Conservation (phyloP, 2,797 vertebrate species). For the Etheostoma nigrum region DNA sequence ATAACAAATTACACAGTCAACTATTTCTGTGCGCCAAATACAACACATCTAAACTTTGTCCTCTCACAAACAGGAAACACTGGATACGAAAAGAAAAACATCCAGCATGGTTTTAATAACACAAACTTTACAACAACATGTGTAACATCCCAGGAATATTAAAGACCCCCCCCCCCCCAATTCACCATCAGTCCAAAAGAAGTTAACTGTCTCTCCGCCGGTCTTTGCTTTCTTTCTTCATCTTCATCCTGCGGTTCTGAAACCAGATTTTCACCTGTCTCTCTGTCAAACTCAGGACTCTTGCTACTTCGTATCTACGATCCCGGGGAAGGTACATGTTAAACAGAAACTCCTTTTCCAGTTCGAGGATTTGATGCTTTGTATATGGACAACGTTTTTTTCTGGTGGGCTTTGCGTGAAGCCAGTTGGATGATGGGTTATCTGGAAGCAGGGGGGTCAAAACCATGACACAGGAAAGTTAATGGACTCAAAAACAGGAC, state of each 20-base stretch:
- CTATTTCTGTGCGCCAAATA: conserved; percentile 56
- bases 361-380: conserved; percentile 96
- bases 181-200: conserved; percentile 46
- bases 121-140: conserved; percentile 84
- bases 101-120: conserved; percentile 70
- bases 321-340: conserved; percentile 99
- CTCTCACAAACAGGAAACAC: conserved; percentile 89
- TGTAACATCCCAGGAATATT: conserved; percentile 69
- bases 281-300: conserved; percentile 95
- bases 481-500: conserved; percentile 27
- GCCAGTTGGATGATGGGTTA: conserved; percentile 97
- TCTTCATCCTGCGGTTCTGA: conserved; percentile 99
- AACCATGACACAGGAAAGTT: conserved; percentile 65
- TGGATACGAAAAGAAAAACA: conserved; percentile 77
- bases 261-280: conserved; percentile 99
- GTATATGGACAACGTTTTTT: conserved; percentile 98
- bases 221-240: conserved; percentile 99
- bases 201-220: conserved; percentile 85
- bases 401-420: conserved; percentile 95
- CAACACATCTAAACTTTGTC: conserved; percentile 77
- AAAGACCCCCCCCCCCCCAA: conserved; percentile 26
- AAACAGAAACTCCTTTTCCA: conserved; percentile 99
- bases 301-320: conserved; percentile 96
- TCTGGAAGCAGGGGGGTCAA: conserved; percentile 82
- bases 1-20: conserved; percentile 63